Conservation (phyloP, 2,113 vertebrate species). For the Podiceps cristatus region DNA sequence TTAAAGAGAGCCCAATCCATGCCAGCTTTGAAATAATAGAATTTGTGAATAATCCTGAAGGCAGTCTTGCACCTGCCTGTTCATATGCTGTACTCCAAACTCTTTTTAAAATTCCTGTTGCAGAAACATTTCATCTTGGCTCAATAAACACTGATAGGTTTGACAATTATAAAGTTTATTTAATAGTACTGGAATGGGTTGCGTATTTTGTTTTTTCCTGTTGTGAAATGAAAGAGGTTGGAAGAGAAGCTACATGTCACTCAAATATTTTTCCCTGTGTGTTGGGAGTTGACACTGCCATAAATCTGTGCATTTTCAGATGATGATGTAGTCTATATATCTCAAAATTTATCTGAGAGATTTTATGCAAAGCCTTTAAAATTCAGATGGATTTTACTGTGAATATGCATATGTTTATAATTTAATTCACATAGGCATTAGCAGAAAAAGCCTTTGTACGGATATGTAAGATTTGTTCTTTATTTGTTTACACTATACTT, state of each 20-base stretch:
- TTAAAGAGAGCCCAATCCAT: background rate
- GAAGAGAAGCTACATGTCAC: background rate
- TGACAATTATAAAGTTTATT: background rate
- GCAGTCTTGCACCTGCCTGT: background rate
- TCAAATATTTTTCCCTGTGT: background rate
- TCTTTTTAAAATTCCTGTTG: background rate
- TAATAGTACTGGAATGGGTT: background rate
- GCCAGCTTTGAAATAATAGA: background rate
- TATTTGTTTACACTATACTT: background rate
- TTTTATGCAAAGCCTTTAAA: background rate
- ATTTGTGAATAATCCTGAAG: background rate
- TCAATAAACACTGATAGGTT: background rate
- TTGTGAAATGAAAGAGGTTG: background rate
- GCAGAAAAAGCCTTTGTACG: background rate
- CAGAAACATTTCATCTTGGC: background rate
- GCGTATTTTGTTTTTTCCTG: background rate
- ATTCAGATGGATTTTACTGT: background rate
- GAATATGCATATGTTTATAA: background rate
- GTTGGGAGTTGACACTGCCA: background rate
- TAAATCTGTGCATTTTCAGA: background rate
- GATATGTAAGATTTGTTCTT: background rate
- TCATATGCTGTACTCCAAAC: background rate
- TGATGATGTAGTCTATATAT: background rate
- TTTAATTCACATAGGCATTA: background rate
- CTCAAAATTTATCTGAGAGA: background rate